Conservation (phyloP, 1,140 invertebrate genomes). For the Gyrodactylus bullatarudis region DNA sequence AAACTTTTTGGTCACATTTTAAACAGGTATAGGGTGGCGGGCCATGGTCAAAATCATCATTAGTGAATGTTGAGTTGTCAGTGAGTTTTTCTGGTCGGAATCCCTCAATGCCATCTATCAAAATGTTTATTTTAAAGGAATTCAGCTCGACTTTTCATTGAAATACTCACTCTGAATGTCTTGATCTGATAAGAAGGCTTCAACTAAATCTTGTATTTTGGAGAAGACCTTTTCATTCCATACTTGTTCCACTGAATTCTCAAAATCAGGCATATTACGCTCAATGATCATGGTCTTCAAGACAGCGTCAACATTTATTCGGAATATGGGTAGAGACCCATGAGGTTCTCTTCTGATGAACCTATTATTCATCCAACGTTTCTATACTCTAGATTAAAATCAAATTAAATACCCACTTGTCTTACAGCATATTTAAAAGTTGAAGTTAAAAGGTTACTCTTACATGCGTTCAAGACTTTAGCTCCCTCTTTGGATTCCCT, state of each 20-base stretch:
- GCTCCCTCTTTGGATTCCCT: not conserved
- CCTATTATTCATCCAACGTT: not conserved
- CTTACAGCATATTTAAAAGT: not conserved
- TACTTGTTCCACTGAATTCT: not conserved
- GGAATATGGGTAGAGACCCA: not conserved
- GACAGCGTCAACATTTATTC: not conserved
- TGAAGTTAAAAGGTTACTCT: not conserved
- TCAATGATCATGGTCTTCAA: not conserved
- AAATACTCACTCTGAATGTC: not conserved
- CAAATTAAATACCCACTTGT: not conserved
- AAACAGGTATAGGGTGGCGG: not conserved
- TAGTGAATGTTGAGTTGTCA: not conserved
- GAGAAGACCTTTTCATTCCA: not conserved
- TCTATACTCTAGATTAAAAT: not conserved
- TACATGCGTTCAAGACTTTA: not conserved
- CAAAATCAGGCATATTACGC: not conserved
- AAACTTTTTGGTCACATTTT: not conserved
- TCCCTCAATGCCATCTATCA: too few species aligned
- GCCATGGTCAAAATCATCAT: not conserved
- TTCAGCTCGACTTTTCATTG: too few species aligned
- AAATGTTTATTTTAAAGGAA: not conserved
- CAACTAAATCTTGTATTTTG: not conserved
- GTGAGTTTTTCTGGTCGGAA: not conserved
- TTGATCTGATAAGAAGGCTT: not conserved
- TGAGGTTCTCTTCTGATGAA: not conserved